Base-by-base conservation (phyloP, 2,888 invertebrate species). In the Augiades crinisus region DNA sequence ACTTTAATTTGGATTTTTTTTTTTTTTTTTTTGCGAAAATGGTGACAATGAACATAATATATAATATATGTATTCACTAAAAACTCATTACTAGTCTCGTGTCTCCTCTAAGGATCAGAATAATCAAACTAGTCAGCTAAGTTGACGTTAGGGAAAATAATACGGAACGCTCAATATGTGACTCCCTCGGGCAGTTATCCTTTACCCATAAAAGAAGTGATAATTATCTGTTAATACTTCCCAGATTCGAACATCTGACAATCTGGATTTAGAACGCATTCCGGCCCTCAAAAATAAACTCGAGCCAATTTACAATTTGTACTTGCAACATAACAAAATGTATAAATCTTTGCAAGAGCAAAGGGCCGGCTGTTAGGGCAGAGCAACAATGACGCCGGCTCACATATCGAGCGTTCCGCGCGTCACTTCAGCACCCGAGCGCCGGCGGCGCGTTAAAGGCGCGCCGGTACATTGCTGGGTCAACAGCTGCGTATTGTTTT, bases 401-500 rank as follows among this genome's bases (percentile, higher is more conserved):
- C 31, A 50, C 24, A 27, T 43, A 41, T 36, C 49, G 49, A 34
- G 34, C 41, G 41, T 33, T 16, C 41, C 49, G 40, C 33, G 38
- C 33, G 41, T 41, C 41, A 36, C 36, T 50, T 36, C n/a, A 43
- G 34, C 49, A 19, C 34, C 34, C 34, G 41, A 49, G 41, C 47
- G 14, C 24, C 49, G 24, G 5, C 49, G 49, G 34, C 40, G 19
- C 27, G 43, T 24, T 36, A 43, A 14, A 41, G 41, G 41, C 50
- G 49, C 14, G 43, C 36, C 41, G 41, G 64, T 80, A 75, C 77
- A 81, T 72, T 68, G 77, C 75, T 60, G 69, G 68, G 65, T 75
- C 68, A 70, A 71, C 67, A 72, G 64, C 62, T 56, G 61, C 56
- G 63, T 64, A 72, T 78, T 74, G 77, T 76, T 71, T 72, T 60